These are phyloP conservation scores for Lasioglossum oenotherae DNA, from an alignment of 2,888 invertebrate genomes.

Conservation along the genomic window DNA sequence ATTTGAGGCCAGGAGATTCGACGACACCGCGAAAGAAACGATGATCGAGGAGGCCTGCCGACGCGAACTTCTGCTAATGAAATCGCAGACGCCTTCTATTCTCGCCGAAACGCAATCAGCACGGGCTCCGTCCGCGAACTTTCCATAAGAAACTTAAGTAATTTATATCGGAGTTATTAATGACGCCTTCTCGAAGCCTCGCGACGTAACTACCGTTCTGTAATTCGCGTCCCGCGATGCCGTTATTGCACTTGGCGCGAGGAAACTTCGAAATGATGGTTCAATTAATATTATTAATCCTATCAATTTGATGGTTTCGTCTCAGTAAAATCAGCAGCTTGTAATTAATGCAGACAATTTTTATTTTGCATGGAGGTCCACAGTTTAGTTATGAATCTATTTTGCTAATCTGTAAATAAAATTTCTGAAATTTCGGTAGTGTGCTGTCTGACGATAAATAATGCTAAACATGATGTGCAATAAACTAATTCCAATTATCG, in stretches of 20 bases:
- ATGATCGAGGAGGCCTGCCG: background rate
- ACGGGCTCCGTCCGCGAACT: background rate
- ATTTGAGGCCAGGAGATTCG: background rate
- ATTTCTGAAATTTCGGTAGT: too few species aligned
- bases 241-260: background rate
- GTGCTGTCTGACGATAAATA: too few species aligned
- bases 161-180: slow-evolving; percentile 21
- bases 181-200: background rate
- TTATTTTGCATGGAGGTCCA: too few species aligned
- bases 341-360: too few species aligned
- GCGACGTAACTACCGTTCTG: background rate
- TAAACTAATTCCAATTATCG: too few species aligned
- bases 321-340: too few species aligned
- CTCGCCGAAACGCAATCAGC: background rate
- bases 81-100: background rate
- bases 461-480: too few species aligned
- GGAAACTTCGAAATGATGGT: background rate
- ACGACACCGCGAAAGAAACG: background rate
- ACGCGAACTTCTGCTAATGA: slow-evolving; percentile 1
- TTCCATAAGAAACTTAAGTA: slow-evolving; percentile 11
- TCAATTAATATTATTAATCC: background rate
- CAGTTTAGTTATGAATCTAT: too few species aligned
- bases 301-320: background rate
- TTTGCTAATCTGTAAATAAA: too few species aligned
- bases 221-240: background rate